Evolutionary conservation across 2,113 vertebrate species (phyloP).

Genomic region (Genyomyrus donnyi): DNA sequence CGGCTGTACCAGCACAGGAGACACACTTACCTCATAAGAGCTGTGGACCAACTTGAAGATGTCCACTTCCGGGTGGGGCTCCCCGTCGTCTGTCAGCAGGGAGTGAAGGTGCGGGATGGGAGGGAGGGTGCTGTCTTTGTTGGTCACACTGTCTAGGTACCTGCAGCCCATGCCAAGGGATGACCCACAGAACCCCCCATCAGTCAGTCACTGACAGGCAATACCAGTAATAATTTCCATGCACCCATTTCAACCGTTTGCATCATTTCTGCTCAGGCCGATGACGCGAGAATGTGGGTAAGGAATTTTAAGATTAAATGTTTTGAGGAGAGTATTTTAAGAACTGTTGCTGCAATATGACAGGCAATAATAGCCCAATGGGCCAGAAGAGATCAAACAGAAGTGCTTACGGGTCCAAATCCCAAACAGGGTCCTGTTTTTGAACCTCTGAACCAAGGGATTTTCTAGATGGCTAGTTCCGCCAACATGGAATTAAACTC

Average conservation of each 20-base stretch:
- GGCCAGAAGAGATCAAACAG: neutral
- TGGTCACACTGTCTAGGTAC: slow-evolving; percentile 93
- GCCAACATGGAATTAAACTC: neutral
- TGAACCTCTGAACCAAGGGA: neutral
- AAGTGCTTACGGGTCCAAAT: neutral
- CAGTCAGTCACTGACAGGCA: neutral
- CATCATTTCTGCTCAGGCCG: neutral
- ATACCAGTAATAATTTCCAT: too few relatives aligned
- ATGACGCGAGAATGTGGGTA: neutral
- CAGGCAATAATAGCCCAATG: neutral
- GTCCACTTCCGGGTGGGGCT: slow-evolving; percentile 91
- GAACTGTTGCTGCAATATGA: neutral
- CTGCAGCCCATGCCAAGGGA: slow-evolving; percentile 44
- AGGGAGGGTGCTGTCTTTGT: slow-evolving; percentile 93
- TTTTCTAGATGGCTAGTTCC: neutral
- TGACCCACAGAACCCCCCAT: neutral
- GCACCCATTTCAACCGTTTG: neutral
- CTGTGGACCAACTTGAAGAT: slow-evolving; percentile 88
- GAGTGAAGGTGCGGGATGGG: slow-evolving; percentile 96
- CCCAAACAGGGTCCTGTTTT: neutral
- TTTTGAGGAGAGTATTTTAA: neutral
- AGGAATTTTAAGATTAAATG: neutral
- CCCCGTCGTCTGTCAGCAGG: slow-evolving; percentile 82
- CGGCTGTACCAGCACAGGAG: neutral
- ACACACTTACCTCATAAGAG: slow-evolving; percentile 78